Conservation (phyloP, 2,888 invertebrate species). For the Pimpla rufipes region DNA sequence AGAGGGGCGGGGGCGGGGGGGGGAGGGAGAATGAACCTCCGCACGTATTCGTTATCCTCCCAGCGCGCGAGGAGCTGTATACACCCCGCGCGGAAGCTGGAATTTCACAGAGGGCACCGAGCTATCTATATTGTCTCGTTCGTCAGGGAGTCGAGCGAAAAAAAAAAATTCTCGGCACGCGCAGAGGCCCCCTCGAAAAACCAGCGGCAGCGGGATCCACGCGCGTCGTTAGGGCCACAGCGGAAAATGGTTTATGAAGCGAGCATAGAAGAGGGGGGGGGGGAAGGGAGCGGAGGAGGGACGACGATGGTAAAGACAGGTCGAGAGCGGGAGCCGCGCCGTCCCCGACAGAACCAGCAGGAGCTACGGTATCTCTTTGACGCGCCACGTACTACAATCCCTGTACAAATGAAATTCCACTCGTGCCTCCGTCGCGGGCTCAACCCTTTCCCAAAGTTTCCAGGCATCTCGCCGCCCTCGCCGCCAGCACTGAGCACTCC, state of each 20-base stretch:
- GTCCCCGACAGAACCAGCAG: conserved; percentile 7
- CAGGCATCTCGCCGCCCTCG: conserved; percentile 9
- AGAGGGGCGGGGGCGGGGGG: no score
- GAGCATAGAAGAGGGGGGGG: not conserved
- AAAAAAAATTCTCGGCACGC: conserved; percentile 41
- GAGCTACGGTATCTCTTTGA: conserved; percentile 58
- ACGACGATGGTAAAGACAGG: conserved; percentile 30
- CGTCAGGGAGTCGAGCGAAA: not conserved
- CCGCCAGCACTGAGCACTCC: no score
- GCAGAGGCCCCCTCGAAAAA: conserved; percentile 11
- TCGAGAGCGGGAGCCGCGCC: not conserved
- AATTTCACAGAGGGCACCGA: not conserved
- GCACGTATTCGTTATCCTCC: conserved; percentile 6
- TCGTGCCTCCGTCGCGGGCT: conserved; percentile 37
- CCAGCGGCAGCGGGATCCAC: conserved; percentile 22
- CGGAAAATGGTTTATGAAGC: conserved; percentile 43
- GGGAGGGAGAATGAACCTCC: not conserved
- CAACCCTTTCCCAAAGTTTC: conserved; percentile 22
- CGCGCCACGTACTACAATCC: conserved; percentile 48
- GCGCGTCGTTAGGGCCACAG: conserved; percentile 30
- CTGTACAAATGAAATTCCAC: conserved; percentile 65
- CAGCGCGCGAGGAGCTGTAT: not conserved
- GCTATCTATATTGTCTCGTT: not conserved
- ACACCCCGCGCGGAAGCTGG: not conserved
- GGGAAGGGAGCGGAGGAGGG: not conserved